Percentiles rank a stretch among this genome's conserved stretches.
These are phyloP conservation scores for Oscheius sp. DNA, from an alignment of 2,888 invertebrate genomes.

Conservation along the genomic window DNA sequence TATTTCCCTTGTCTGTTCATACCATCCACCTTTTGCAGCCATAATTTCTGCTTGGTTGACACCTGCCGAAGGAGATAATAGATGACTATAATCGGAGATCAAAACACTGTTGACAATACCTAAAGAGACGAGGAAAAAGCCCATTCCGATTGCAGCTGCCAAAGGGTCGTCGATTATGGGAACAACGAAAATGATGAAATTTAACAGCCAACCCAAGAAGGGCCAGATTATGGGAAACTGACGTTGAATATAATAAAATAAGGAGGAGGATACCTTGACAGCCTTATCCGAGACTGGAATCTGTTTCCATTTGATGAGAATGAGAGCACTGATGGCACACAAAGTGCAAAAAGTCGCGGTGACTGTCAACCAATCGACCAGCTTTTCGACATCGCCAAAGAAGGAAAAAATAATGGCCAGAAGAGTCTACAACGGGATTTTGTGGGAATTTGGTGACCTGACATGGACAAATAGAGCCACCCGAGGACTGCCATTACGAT, in stretches of 20 bases:
- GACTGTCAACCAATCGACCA: conserved; percentile 54
- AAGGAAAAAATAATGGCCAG: conserved; percentile 49
- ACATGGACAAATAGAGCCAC: conserved; percentile 53
- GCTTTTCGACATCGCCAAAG: conserved; percentile 50
- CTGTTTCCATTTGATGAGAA: conserved; percentile 51
- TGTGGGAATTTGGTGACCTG: not conserved
- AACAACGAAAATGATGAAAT: conserved; percentile 45
- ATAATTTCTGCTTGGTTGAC: conserved; percentile 4
- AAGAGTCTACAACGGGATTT: conserved; percentile 42
- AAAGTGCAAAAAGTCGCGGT: conserved; percentile 44
- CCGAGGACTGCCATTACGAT: conserved; percentile 54
- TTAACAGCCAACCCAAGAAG: conserved; percentile 44
- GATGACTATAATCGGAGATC: no score
- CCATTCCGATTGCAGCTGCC: conserved; percentile 49
- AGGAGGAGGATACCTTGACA: conserved; percentile 34
- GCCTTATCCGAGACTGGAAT: conserved; percentile 45
- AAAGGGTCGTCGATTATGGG: conserved; percentile 51
- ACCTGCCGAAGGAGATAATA: not conserved
- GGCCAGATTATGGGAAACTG: conserved; percentile 51
- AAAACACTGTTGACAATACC: conserved; percentile 28
- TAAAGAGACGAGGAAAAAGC: conserved; percentile 46
- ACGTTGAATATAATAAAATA: not conserved
- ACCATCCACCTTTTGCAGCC: conserved; percentile 16
- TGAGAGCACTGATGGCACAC: conserved; percentile 43
- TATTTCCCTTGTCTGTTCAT: not conserved